Conservation (phyloP, 2,888 invertebrate genomes). For the Poecilobothrus nobilitatus region DNA sequence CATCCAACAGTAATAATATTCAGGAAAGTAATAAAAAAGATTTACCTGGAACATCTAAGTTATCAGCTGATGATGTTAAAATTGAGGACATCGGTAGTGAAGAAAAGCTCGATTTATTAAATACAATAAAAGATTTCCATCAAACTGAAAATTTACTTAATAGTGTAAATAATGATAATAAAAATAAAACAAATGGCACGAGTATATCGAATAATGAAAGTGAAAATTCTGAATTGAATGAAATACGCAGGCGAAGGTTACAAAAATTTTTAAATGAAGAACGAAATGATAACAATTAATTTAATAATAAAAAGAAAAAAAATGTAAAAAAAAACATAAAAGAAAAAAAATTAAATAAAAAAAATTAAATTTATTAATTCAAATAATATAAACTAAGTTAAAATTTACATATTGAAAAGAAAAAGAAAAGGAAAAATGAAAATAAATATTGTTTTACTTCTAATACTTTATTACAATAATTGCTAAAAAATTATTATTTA, state of each 20-base stretch:
- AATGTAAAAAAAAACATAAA: too few species aligned
- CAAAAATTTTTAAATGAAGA: slow-evolving; percentile 54
- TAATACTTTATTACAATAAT: neutral
- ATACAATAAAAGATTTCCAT: slow-evolving; percentile 19
- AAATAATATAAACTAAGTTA: neutral
- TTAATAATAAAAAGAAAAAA: neutral
- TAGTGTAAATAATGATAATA: slow-evolving; percentile 8
- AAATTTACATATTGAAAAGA: neutral
- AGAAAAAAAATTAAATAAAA: neutral
- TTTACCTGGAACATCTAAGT: neutral
- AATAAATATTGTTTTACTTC: neutral
- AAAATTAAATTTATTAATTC: slow-evolving; percentile 3
- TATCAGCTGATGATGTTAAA: slow-evolving; percentile 30
- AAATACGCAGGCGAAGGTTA: slow-evolving; percentile 66
- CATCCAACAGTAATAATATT: slow-evolving; percentile 11
- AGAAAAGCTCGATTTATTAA: slow-evolving; percentile 29
- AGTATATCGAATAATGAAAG: slow-evolving; percentile 24
- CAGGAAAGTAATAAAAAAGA: slow-evolving; percentile 10
- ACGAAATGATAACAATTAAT: slow-evolving; percentile 14
- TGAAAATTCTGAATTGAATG: slow-evolving; percentile 49
- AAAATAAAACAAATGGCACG: slow-evolving; percentile 20
- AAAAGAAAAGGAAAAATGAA: neutral
- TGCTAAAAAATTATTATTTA: slow-evolving; percentile 1
- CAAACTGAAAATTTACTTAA: slow-evolving; percentile 19
- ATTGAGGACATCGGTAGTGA: slow-evolving; percentile 43